phyloP scores from a whole-genome alignment of 2,797 vertebrate genomes.

The Microchirus variegatus region DNA sequence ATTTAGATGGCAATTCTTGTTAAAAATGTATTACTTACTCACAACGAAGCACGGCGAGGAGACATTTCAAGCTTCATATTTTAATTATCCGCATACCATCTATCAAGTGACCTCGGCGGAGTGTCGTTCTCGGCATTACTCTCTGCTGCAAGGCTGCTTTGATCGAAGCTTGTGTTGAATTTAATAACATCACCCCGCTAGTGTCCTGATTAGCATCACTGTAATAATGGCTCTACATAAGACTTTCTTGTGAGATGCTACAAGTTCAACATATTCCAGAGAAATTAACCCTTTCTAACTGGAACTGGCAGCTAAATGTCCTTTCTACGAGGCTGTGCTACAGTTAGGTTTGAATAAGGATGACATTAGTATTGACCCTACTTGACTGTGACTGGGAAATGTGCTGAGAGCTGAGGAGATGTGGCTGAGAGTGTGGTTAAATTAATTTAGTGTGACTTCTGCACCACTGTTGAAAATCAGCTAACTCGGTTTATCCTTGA shows the following conservation, averaged over 20 bases:
- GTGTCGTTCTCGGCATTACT: background rate
- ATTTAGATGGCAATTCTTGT: constrained; percentile 25
- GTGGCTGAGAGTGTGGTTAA: constrained; percentile 26
- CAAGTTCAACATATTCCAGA: constrained; percentile 32
- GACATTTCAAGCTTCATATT: constrained; percentile 28
- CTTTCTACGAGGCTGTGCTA: constrained; percentile 34
- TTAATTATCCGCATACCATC: constrained; percentile 24
- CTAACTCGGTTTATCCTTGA: constrained; percentile 29
- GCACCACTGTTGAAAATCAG: constrained; percentile 53
- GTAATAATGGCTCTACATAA: constrained; percentile 12
- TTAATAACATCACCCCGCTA: constrained; percentile 22
- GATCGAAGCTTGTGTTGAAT: constrained; percentile 29
- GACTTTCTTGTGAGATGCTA: background rate
- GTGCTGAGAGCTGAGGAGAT: constrained; percentile 39
- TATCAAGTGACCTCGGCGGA: constrained; percentile 12
- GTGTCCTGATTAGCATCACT: constrained; percentile 23
- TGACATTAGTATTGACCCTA: constrained; percentile 68
- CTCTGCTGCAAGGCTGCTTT: constrained; percentile 3
- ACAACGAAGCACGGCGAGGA: constrained; percentile 14
- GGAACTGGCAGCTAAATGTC: constrained; percentile 51
- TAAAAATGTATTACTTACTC: constrained; percentile 30
- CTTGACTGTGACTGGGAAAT: constrained; percentile 42
- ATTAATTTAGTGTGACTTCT: constrained; percentile 54
- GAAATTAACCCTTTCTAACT: constrained; percentile 45
- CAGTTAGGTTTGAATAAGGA: constrained; percentile 44